Evolutionary conservation across 2,113 vertebrate species (phyloP).

Genomic region (Aythya baeri): DNA sequence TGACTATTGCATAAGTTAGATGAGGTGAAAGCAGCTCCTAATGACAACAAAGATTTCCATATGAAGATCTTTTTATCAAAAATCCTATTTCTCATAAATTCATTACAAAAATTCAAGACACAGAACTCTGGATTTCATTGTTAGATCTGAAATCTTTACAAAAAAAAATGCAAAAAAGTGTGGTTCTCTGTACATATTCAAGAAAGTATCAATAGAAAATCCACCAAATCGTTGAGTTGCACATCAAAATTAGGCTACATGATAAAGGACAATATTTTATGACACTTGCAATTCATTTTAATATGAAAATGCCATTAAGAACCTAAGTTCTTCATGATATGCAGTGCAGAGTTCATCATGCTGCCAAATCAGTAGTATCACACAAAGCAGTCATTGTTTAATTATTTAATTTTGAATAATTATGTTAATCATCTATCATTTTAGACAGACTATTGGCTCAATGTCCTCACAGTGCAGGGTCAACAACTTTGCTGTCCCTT

Average conservation of each 20-base stretch:
- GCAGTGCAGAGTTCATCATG: not conserved
- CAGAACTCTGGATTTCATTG: not conserved
- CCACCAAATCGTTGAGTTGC: not conserved
- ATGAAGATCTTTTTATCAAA: not conserved
- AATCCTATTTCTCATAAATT: not conserved
- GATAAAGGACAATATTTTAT: not conserved
- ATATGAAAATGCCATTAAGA: not conserved
- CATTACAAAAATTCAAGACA: not conserved
- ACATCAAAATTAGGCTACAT: too few relatives aligned
- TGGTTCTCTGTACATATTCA: not conserved
- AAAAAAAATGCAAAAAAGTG: not conserved
- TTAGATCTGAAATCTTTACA: not conserved
- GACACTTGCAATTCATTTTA: not conserved
- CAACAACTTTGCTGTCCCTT: not conserved
- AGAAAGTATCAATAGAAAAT: not conserved
- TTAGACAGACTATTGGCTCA: not conserved
- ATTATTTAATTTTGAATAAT: not conserved
- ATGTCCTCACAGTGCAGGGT: rapidly evolving
- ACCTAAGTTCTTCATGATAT: not conserved
- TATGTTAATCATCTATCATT: not conserved
- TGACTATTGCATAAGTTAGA: not conserved
- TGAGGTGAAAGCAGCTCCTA: not conserved
- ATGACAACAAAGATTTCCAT: not conserved
- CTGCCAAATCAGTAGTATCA: not conserved
- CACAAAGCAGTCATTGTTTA: not conserved